phyloP scores from a whole-genome alignment of 2,888 invertebrate genomes.

The Beris morrisii region DNA sequence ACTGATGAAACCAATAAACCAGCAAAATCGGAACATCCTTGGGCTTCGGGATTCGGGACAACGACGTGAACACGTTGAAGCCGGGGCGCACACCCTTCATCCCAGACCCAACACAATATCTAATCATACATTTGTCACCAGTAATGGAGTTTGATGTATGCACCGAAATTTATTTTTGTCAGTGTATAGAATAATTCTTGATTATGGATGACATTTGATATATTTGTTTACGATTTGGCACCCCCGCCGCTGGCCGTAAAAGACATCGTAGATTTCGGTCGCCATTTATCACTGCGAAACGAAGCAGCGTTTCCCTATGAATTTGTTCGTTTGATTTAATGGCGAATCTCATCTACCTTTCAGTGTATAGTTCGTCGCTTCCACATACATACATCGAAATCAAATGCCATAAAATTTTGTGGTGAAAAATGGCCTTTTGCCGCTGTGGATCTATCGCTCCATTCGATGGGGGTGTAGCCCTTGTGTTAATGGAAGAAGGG shows the following conservation, averaged over 20 bases:
- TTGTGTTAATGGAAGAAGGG: background rate
- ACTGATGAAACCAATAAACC: conserved; percentile 30
- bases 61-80: conserved; percentile 17
- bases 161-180: conserved; percentile 35
- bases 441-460: background rate
- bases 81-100: background rate
- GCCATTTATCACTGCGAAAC: conserved; percentile 6
- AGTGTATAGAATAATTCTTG: conserved; percentile 37
- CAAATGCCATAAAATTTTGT: conserved; percentile 38
- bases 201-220: conserved; percentile 40
- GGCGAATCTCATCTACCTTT: conserved; percentile 17
- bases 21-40: conserved; percentile 28
- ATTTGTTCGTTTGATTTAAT: conserved; percentile 29
- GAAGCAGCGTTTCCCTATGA: background rate
- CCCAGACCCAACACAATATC: conserved; percentile 14
- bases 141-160: conserved; percentile 37
- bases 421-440: conserved; percentile 37
- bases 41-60: conserved; percentile 26
- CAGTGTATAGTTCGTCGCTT: background rate
- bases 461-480: conserved; percentile 6
- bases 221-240: conserved; percentile 38
- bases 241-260: background rate
- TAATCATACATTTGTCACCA: conserved; percentile 37
- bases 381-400: conserved; percentile 25
- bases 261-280: conserved; percentile 6